Percentiles rank a stretch among this genome's conserved stretches.
These are phyloP conservation scores for Oceanodroma leucorhoa DNA, from an alignment of 2,797 vertebrate genomes.

Conservation along the genomic window DNA sequence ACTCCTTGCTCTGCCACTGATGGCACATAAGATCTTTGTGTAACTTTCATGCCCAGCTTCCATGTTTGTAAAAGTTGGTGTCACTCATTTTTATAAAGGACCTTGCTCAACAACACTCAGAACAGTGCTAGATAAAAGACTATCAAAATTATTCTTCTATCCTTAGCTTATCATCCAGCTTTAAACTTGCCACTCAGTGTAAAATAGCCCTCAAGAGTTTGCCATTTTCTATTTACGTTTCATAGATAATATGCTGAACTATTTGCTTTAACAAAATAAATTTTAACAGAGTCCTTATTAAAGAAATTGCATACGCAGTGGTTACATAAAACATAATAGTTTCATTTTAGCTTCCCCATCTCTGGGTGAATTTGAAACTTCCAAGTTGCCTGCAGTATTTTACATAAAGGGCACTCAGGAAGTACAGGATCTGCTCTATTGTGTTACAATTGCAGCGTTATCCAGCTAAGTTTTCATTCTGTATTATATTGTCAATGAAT, in stretches of 20 bases:
- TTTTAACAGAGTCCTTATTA: neutral
- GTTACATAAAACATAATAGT: neutral
- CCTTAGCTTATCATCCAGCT: neutral
- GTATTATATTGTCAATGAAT: neutral
- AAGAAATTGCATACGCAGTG: accelerated
- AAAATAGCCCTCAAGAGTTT: neutral
- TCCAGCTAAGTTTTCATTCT: neutral
- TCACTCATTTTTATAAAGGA: neutral
- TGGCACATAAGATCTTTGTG: neutral
- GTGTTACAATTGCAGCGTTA: neutral
- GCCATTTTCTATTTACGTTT: neutral
- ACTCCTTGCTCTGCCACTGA: neutral
- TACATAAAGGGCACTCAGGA: neutral
- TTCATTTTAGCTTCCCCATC: neutral
- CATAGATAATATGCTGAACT: neutral
- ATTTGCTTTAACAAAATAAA: neutral
- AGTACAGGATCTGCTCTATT: neutral
- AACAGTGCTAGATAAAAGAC: neutral
- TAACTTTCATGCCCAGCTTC: neutral
- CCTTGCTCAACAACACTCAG: neutral
- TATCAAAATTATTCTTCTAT: neutral
- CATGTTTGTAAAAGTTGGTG: neutral
- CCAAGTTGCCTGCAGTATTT: neutral
- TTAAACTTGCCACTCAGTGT: neutral
- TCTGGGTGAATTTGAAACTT: neutral